Conservation (phyloP, 2,113 vertebrate species). For the Merops nubicus region DNA sequence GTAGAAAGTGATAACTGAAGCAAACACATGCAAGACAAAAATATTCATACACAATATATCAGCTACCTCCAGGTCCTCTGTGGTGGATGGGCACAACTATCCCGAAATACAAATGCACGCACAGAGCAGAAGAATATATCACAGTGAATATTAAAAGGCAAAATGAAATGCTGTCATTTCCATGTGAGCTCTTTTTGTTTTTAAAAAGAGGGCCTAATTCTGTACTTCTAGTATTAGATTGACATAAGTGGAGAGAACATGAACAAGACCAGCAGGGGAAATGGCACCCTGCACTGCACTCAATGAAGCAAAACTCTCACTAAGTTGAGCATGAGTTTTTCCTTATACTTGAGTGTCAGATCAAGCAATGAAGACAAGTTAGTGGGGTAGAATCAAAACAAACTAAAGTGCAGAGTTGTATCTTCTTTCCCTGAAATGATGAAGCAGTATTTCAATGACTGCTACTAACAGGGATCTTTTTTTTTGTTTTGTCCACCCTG, state of each 20-base stretch:
- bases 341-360: neutral
- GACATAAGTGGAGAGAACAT: slow-evolving; percentile 16
- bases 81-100: neutral
- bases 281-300: slow-evolving; percentile 11
- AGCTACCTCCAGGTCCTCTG: neutral
- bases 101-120: neutral
- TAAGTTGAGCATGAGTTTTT: slow-evolving; percentile 25
- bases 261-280: slow-evolving; percentile 34
- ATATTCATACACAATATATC: neutral
- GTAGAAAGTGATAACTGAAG: neutral
- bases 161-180: slow-evolving; percentile 21
- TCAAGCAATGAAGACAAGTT: slow-evolving; percentile 25
- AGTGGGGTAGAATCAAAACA: slow-evolving; percentile 14
- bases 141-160: neutral
- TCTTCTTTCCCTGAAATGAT: slow-evolving; percentile 16
- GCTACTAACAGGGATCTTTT: neutral
- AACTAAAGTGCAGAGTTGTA: neutral
- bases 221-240: neutral
- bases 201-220: neutral
- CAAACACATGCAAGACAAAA: neutral
- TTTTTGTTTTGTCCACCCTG: slow-evolving; percentile 16
- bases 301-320: slow-evolving; percentile 40
- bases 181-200: neutral
- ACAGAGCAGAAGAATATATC: neutral
- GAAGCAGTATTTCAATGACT: slow-evolving; percentile 33